These are phyloP conservation scores for Drosophila buzzatii DNA, from an alignment of 2,888 invertebrate species.

Conservation along the genomic window DNA sequence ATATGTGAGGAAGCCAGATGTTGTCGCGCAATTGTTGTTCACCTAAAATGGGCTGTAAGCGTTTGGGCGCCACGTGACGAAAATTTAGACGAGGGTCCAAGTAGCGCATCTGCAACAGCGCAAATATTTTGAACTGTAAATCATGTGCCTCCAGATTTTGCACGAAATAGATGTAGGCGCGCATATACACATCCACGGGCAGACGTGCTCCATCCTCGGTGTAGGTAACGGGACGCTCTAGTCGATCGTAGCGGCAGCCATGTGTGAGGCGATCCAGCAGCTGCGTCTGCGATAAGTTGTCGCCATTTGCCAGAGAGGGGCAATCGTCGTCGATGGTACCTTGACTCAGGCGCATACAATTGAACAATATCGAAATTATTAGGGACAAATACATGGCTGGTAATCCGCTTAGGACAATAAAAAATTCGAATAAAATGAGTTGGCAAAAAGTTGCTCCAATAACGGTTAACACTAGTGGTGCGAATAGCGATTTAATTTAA, in stretches of 20 bases:
- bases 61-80: conserved; percentile 88
- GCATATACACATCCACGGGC: conserved; percentile 90
- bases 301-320: conserved; percentile 87
- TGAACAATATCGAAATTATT: conserved; percentile 57
- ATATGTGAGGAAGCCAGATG: conserved; percentile 94
- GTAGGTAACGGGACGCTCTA: conserved; percentile 87
- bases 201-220: conserved; percentile 85
- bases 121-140: conserved; percentile 93
- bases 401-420: not conserved
- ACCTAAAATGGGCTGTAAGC: conserved; percentile 89
- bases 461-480: conserved; percentile 41
- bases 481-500: not conserved
- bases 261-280: conserved; percentile 89
- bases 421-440: conserved; percentile 17
- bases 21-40: conserved; percentile 89
- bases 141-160: conserved; percentile 93
- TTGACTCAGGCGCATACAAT: conserved; percentile 23
- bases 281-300: conserved; percentile 90
- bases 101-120: conserved; percentile 92
- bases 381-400: conserved; percentile 49
- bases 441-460: conserved; percentile 26
- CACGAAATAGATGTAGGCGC: conserved; percentile 93
- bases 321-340: conserved; percentile 80
- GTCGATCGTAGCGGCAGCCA: conserved; percentile 91
- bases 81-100: conserved; percentile 90